These are phyloP conservation scores for Oreochromis niloticus DNA, from an alignment of 2,113 vertebrate genomes.

Conservation along the genomic window DNA sequence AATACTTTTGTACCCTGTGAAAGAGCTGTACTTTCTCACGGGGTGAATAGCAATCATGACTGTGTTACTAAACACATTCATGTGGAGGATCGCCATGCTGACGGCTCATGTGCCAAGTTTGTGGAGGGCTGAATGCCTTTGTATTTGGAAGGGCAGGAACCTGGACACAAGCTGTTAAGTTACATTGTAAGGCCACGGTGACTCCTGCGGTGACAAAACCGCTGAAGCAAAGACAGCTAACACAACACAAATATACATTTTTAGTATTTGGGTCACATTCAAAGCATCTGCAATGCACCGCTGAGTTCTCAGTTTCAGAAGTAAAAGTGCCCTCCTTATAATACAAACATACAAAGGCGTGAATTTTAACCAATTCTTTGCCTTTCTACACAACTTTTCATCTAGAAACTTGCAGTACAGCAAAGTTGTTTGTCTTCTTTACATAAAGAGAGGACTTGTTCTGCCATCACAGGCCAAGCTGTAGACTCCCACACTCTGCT, in stretches of 20 bases:
- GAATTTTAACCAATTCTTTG: conserved; percentile 20
- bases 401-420: conserved; percentile 4
- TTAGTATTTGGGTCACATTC: neutral
- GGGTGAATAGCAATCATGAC: conserved; percentile 52
- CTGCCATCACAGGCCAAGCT: neutral
- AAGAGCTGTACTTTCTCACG: conserved; percentile 61
- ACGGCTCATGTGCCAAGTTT: conserved; percentile 49
- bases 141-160: conserved; percentile 15
- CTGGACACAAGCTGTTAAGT: conserved; percentile 1
- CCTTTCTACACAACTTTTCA: neutral
- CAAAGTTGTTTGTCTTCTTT: conserved; percentile 36
- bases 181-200: neutral
- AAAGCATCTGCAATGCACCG: neutral
- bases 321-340: neutral
- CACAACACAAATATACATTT: neutral
- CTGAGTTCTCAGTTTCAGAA: neutral
- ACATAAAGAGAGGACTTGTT: conserved; percentile 50
- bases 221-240: neutral
- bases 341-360: neutral
- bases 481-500: conserved; percentile 42
- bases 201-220: neutral
- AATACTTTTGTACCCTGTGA: conserved; percentile 24
- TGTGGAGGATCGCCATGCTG: conserved; percentile 9
- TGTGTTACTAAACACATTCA: conserved; percentile 66
- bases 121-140: conserved; percentile 20